Base-by-base conservation (phyloP, 2,888 invertebrate genomes). In the Helobdella robusta region DNA sequence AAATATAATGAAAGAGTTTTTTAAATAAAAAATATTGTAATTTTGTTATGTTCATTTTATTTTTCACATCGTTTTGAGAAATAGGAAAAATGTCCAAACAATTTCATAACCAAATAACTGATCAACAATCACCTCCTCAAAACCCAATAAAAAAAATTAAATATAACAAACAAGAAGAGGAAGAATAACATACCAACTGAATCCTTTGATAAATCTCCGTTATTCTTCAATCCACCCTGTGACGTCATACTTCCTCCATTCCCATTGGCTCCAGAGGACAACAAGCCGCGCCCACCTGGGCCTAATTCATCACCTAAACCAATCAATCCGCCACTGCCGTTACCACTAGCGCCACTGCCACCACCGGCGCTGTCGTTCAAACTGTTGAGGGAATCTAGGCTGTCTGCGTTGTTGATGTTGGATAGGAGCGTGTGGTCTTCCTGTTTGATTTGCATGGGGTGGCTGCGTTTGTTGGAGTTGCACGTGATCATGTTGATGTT, bases 341-440 rank as follows among this genome's bases (percentile, higher is more conserved):
- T 67, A 28, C 67, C 69, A 3, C 66, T 66, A 34, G 68, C 69
- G 2, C 74, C 67, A 70, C 70, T 72, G 67, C 72, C 70, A 65
- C 68, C 60, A 48, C 66, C 56, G 40, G 67, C 62, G 68, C 68
- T 52, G 61, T 63, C 65, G 23, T 32, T 23, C 18, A 62, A 20
- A 35, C 62, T 62, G 34, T 62, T 44, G 30, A 56, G 30, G 1
- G 66, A 66, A 35, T 66, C 66, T 20, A 62, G 23, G 34, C 62
- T 62, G 60, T 60, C 59, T 52, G 40, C 62, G 62, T 60, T 66
- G 61, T 60, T 40, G 4, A 60, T 60, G 32, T 23, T 62, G 20
- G 56, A 56, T n/a, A 56, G 32, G 6, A 56, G 56, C 32, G 46
- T 11, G 8, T 30, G 23, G 5, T 62, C 62, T 48, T 62, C 62